A percentile compares a stretch with the other conserved stretches of the same genome.
Conservation (phyloP, 2,888 invertebrate genomes). For the Orthosia cruda region DNA sequence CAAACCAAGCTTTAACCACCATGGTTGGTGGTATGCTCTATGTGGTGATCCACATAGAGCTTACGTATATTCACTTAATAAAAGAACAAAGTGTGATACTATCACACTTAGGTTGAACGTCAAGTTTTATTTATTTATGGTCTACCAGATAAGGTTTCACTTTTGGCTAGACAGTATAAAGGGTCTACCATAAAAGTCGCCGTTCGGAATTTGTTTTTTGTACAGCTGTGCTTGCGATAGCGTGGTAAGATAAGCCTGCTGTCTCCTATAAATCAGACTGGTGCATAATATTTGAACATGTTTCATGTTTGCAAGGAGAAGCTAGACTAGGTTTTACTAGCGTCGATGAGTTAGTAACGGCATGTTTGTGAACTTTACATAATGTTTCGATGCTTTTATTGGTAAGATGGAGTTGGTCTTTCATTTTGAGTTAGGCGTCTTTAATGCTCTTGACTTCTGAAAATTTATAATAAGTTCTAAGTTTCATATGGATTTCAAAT, state of each 20-base stretch:
- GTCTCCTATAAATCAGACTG: slow-evolving; percentile 65
- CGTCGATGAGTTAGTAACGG: slow-evolving; percentile 49
- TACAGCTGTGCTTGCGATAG: slow-evolving; percentile 55
- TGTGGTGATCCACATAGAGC: not conserved
- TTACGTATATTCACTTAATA: slow-evolving; percentile 32
- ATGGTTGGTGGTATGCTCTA: not conserved
- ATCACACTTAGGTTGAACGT: slow-evolving; percentile 54
- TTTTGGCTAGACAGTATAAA: slow-evolving; percentile 61
- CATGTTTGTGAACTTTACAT: slow-evolving; percentile 15
- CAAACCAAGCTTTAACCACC: not conserved
- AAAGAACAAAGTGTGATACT: slow-evolving; percentile 53
- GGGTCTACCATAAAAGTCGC: slow-evolving; percentile 57
- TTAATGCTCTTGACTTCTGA: too few relatives aligned
- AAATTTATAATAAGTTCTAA: too few relatives aligned
- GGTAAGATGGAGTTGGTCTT: too few relatives aligned
- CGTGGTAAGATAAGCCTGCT: slow-evolving; percentile 60
- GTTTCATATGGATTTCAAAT: too few relatives aligned
- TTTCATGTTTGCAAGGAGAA: slow-evolving; percentile 59
- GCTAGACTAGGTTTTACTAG: slow-evolving; percentile 38
- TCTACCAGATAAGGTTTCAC: slow-evolving; percentile 60
- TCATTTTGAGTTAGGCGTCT: not conserved
- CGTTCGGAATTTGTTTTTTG: slow-evolving; percentile 58
- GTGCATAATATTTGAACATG: slow-evolving; percentile 67
- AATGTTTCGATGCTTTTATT: slow-evolving; percentile 7
- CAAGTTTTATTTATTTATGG: slow-evolving; percentile 63